Evolutionary conservation across 2,113 vertebrate species (phyloP), one percentile per base, ranked within the genome.

Genomic region (Apistogramma diplotaenia): DNA sequence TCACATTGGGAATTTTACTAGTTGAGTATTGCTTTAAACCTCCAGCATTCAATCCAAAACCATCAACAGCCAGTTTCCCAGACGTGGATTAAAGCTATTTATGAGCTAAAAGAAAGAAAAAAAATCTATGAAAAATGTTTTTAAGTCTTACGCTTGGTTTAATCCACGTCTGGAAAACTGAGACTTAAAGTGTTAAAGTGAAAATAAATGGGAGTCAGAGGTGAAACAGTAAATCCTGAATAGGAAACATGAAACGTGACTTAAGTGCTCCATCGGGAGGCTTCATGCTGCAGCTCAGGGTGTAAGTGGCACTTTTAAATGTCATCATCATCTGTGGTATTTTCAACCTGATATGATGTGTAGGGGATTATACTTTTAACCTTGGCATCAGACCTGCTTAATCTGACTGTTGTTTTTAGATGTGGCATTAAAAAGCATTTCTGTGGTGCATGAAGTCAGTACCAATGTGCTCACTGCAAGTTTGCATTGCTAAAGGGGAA

Each of bases 351-450:
- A 76, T 58, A 40, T 37, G 3, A 46, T 29, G 19, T 35, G 33
- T 72, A 40, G 43, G 27, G 76, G 78, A 91, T 87, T 89, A 74
- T 21, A 74, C 12, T 21, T 79, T 55, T 62, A 78, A 81, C 65
- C 4, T 37, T n/a, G 9, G 37, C 65, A 76, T 79, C 27, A 65
- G 78, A 74, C 56, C 31, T 1, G 31, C 60, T 83, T 58, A 76
- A 87, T 82, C 81, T 59, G 80, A 73, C 54, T 70, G 27, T 54
- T 49, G 43, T 62, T 80, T 84, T 61, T 74, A 40, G 55, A 33
- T 29, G 21, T 25, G 37, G 72, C 25, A 27, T 21, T 31, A 1
- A 33, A 62, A 51, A 35, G 56, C 10, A 55, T 31, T 11, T 81
- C 5, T 56, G 16, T 29, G 27, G 21, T 21, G 54, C 25, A 5